phyloP scores from a whole-genome alignment of 2,888 invertebrate genomes.

The Philopedon plagiatum region DNA sequence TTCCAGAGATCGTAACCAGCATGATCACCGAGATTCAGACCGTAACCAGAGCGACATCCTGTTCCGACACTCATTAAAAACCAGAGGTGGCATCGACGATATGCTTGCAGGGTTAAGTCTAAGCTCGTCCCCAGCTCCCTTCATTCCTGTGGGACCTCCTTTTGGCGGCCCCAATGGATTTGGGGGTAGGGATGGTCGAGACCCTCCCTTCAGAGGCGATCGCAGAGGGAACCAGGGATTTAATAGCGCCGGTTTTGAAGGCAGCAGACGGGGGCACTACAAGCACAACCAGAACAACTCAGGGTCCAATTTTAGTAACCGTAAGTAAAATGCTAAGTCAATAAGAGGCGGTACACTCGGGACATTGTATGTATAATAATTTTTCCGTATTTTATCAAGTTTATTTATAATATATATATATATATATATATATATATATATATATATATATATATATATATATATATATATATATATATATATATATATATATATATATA shows the following conservation, averaged over 20 bases:
- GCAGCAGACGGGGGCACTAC: conserved; percentile 68
- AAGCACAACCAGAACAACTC: conserved; percentile 71
- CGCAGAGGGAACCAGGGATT: conserved; percentile 66
- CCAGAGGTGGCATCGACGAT: conserved; percentile 79
- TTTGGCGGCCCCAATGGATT: conserved; percentile 68
- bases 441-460: no score
- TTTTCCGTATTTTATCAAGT: no score
- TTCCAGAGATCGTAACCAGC: conserved; percentile 51
- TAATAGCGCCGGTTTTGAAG: conserved; percentile 62
- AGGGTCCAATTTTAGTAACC: conserved; percentile 66
- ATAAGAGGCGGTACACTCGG: no score
- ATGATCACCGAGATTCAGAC: conserved; percentile 62
- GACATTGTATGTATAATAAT: no score
- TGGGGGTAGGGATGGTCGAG: conserved; percentile 60
- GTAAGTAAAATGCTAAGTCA: no score
- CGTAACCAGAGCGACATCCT: conserved; percentile 67
- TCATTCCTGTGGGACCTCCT: conserved; percentile 70
- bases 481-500: no score
- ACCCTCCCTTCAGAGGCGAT: conserved; percentile 68
- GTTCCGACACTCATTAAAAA: conserved; percentile 74
- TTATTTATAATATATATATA: no score
- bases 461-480: no score
- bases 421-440: no score
- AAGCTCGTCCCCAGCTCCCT: conserved; percentile 71
- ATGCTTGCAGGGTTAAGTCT: conserved; percentile 75